Evolutionary conservation across 2,888 invertebrate species (phyloP), one percentile per base, ranked within the genome.

Genomic region (Mesochorus sp.): DNA sequence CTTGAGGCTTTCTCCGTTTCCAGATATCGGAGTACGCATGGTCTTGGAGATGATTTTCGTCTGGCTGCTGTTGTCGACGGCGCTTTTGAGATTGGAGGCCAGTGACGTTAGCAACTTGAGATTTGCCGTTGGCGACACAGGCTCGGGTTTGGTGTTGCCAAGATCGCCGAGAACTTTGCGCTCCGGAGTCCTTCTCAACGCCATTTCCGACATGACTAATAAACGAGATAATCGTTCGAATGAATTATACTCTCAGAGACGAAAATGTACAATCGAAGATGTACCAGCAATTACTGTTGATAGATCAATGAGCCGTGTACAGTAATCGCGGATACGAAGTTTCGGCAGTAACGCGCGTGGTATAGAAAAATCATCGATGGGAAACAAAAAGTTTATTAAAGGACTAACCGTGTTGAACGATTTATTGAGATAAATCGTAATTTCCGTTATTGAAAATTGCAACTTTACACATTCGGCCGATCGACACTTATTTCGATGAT

Each of bases 111-210:
- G 90, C 83, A 95, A 91, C 90, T 94, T 94, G 55, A 95, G 92
- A 91, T 95, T 95, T 80, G 94, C 94, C 71, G 93, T 94, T 19
- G 95, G 95, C 17, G 95, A 94, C 14, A 94, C 92, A 83, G 92
- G 92, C 47, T 93, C 92, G 77, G 90, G 91, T 28, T 92, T 89
- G 10, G 92, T 91, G 86, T 93, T 93, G 44, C 93, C 93, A 62
- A 93, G 92, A 90, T 93, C 93, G 67, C 92, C 92, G 64, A 93
- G 91, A 74, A 92, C 92, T 87, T 90, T 81, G 1, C 82, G 81
- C 26, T 82, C 82, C 28, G 82, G 82, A 53, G 81, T 82, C 37
- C 72, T 55, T 24, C 73, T 55, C 5, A 59, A 31, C 1, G 71
- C 67, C 26, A 73, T 21, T 17, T 80, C 78, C 8, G 79, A 57